Base-by-base conservation (phyloP, 35 echinoderm and acorn worm genomes). In the Chiridota heheva region DNA sequence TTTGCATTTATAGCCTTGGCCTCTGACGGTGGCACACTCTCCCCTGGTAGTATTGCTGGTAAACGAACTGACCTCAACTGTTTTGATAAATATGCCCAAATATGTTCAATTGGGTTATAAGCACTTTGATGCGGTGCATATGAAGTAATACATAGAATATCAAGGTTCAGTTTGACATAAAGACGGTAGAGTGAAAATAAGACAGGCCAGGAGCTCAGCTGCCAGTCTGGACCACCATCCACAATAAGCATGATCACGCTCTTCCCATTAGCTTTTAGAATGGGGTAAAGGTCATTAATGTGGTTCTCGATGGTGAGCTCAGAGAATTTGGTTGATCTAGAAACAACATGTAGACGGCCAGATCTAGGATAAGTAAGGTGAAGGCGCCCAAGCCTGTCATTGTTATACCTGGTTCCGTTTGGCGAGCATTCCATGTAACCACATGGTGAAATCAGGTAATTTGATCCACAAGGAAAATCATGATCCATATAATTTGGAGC, bases 171-270 rank as follows among this genome's bases (percentile, higher is more conserved):
- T 33, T 74, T 30, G 20, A 26, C 0, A 44, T 49, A 74, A 8
- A 74, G 3, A 15, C 70, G 40, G 10, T 27, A 3, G 5, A 74
- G 31, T 32, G 47, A 55, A 5, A 74, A 32, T 2, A 74, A 45
- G 12, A 74, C 70, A 29, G 45, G 12, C 43, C 70, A 70, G 6
- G 67, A 70, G 29, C 70, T 42, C 4, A 31, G 70, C 43, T 74
- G 47, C 70, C 70, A 74, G 44, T 74, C 70, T 49, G 70, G 44
- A 7, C 70, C 70, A 26, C 70, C 70, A 74, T 74, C 70, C 5
- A 74, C 70, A 74, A 51, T 49, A 8, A 74, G 29, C 31, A 74
- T 32, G 5, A 33, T 32, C 70, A 74, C 36, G 2, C 43, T 74
- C 70, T 74, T 74, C 44, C 70, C 16, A 20, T 72, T 44, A 46